phyloP scores from a whole-genome alignment of 2,888 invertebrate species.

The Teinopalpus imperialis region DNA sequence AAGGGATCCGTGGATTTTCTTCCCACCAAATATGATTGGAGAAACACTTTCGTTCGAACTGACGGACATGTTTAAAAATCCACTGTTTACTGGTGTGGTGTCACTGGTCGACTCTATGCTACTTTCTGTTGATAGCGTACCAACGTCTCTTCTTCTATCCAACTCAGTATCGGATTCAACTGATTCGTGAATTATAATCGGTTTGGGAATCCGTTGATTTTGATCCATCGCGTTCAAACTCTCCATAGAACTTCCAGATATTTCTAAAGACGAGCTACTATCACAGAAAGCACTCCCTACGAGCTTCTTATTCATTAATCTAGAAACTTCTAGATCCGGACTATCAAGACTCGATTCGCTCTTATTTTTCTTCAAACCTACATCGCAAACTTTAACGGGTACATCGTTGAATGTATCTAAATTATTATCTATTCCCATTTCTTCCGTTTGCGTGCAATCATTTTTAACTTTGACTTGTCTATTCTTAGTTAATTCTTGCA shows the following conservation, averaged over 20 bases:
- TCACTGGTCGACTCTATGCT: constrained; percentile 73
- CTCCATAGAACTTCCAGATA: constrained; percentile 76
- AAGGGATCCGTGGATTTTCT: constrained; percentile 69
- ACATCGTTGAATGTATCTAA: constrained; percentile 50
- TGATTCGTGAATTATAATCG: constrained; percentile 46
- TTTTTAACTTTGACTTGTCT: constrained; percentile 37
- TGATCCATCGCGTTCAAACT: constrained; percentile 62
- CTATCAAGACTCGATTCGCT: constrained; percentile 79
- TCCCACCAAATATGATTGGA: constrained; percentile 68
- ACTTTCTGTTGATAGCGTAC: constrained; percentile 59
- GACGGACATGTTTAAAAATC: constrained; percentile 63
- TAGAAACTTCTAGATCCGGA: constrained; percentile 75
- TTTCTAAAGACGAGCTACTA: constrained; percentile 71
- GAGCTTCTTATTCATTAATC: constrained; percentile 66
- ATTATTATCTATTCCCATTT: constrained; percentile 35
- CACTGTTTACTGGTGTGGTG: constrained; percentile 59
- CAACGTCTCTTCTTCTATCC: constrained; percentile 57
- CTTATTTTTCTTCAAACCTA: constrained; percentile 76
- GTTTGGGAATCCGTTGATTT: constrained; percentile 33
- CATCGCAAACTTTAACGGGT: constrained; percentile 62
- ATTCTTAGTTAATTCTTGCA: constrained; percentile 54
- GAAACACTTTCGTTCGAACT: constrained; percentile 77
- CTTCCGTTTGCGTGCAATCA: constrained; percentile 44
- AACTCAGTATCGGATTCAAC: constrained; percentile 47
- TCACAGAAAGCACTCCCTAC: constrained; percentile 67